Percentiles rank a stretch among this genome's conserved stretches.
Evolutionary conservation across 2,888 invertebrate species (phyloP).

Genomic region (Dicyrtomina minuta): DNA sequence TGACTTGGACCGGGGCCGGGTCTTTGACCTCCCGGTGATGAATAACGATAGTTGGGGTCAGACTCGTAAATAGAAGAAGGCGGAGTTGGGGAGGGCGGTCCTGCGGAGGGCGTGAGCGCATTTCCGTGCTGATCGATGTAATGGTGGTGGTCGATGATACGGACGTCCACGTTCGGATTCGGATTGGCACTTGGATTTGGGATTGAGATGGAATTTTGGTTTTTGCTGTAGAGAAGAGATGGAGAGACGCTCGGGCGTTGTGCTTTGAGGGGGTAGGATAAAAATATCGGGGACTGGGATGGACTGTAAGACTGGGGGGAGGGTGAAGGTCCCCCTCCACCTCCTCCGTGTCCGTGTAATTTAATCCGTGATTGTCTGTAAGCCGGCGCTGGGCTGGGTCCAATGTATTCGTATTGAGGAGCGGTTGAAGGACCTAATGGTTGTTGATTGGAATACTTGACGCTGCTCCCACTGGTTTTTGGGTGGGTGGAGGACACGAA

Average conservation of each 20-base stretch:
- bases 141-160: no score
- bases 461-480: no score
- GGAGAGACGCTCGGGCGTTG: conserved; percentile 33
- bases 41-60: no score
- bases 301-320: not conserved
- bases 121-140: no score
- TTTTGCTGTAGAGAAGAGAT: not conserved
- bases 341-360: not conserved
- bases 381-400: not conserved
- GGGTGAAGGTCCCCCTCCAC: not conserved
- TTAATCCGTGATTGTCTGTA: no score
- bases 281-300: conserved; percentile 13
- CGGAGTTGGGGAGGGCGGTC: not conserved
- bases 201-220: not conserved
- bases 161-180: no score
- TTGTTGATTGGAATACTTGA: not conserved
- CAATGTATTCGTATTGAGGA: not conserved
- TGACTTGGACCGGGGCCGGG: no score
- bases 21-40: no score
- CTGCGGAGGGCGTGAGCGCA: not conserved
- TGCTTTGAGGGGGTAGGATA: conserved; percentile 24
- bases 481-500: not conserved
- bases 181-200: conserved; percentile 13
- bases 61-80: not conserved
- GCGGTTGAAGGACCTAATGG: not conserved